phyloP scores from a whole-genome alignment of 1,140 invertebrate species.

The Pantala flavescens region DNA sequence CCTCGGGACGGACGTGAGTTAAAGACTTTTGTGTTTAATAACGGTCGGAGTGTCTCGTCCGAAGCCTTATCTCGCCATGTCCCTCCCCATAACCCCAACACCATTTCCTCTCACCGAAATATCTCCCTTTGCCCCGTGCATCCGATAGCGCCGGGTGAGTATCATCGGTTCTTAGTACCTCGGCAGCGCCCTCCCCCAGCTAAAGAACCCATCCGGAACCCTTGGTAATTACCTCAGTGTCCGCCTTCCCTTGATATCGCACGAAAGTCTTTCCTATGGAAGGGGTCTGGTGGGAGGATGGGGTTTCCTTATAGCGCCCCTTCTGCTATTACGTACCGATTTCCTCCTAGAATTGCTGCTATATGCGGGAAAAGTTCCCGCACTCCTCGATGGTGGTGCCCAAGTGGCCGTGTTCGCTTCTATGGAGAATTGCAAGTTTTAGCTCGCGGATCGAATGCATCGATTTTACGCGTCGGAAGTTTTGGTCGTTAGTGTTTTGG shows the following conservation, averaged over 20 bases:
- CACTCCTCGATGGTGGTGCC: no score
- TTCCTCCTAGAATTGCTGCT: no score
- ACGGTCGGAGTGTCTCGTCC: background rate
- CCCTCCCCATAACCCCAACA: background rate
- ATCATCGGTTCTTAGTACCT: background rate
- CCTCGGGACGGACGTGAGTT: background rate
- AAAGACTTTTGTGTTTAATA: slow-evolving; percentile 8
- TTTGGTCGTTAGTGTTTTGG: no score
- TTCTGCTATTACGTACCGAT: no score
- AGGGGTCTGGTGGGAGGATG: background rate
- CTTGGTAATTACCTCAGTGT: background rate
- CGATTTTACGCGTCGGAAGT: no score
- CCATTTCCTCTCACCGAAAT: background rate
- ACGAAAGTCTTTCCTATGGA: background rate
- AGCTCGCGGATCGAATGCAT: no score
- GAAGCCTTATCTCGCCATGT: background rate
- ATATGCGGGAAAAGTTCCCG: no score
- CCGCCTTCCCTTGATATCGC: background rate
- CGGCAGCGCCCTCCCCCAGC: no score
- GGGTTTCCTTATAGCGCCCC: background rate
- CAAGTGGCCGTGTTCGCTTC: no score
- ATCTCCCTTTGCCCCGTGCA: background rate
- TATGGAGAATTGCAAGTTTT: no score
- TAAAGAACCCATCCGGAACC: background rate
- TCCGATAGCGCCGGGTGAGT: background rate